Conservation (phyloP, 64 coral and sea anemone species). For the Porites lutea region DNA sequence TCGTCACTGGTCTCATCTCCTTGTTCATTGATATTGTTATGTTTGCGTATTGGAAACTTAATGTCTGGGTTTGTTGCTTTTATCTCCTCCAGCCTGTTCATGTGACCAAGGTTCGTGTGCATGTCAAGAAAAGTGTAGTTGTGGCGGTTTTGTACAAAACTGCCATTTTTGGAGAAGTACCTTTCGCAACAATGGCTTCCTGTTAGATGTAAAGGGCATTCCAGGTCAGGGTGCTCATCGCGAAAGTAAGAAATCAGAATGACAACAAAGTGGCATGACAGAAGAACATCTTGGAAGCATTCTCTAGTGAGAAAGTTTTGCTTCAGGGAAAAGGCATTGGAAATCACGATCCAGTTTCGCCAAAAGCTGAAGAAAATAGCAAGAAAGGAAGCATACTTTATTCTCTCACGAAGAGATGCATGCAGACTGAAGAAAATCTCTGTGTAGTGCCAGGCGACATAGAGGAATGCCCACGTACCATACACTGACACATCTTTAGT, state of each 20-base stretch:
- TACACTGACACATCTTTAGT: conserved; percentile 58
- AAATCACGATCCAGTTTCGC: conserved; percentile 60
- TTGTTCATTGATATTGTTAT: conserved; percentile 31
- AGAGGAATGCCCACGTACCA: conserved; percentile 61
- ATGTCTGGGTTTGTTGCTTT: conserved; percentile 40
- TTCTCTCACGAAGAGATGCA: conserved; percentile 33
- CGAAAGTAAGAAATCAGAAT: conserved; percentile 32
- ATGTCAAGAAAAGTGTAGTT: conserved; percentile 45
- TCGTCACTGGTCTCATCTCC: background rate
- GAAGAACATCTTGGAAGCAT: conserved; percentile 70
- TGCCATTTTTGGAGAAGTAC: conserved; percentile 50
- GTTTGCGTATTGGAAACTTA: conserved; percentile 55
- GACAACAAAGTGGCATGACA: conserved; percentile 49
- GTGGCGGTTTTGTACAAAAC: conserved; percentile 34
- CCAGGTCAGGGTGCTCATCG: conserved; percentile 37
- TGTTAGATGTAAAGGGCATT: conserved; percentile 28
- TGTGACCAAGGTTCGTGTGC: conserved; percentile 57
- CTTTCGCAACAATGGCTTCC: conserved; percentile 33
- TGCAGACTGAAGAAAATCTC: conserved; percentile 65
- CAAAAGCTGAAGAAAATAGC: conserved; percentile 55
- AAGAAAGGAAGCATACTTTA: conserved; percentile 8
- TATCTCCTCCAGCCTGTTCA: conserved; percentile 65
- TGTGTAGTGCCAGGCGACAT: conserved; percentile 41
- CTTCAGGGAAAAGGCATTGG: conserved; percentile 12
- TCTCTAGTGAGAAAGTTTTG: conserved; percentile 50